Evolutionary conservation across 2,113 vertebrate species (phyloP).

Genomic region (Ctenodactylus gundi): DNA sequence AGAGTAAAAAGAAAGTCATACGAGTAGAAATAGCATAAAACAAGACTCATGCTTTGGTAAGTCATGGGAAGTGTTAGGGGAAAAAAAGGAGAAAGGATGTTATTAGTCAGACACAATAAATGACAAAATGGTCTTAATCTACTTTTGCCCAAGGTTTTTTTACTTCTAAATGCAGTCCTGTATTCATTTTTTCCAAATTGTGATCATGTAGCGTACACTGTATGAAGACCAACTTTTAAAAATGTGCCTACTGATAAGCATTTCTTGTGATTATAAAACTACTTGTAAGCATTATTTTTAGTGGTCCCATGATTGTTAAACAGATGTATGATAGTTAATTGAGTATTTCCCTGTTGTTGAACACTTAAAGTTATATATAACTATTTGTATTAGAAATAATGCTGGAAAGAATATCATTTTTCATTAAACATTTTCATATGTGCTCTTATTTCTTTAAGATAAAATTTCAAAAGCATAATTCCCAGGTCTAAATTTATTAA

Average conservation of each 20-base stretch:
- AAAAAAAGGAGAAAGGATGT: background rate
- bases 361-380: background rate
- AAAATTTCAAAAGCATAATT: background rate
- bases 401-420: background rate
- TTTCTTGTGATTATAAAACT: constrained; percentile 20
- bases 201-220: background rate
- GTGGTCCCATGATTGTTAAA: background rate
- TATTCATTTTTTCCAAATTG: constrained; percentile 6
- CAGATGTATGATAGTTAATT: background rate
- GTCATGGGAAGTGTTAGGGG: background rate
- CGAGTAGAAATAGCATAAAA: background rate
- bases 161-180: background rate
- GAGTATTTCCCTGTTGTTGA: constrained; percentile 35
- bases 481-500: constrained; percentile 3
- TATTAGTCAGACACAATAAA: background rate
- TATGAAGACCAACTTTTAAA: background rate
- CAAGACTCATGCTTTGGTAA: background rate
- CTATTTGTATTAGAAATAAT: constrained; percentile 4
- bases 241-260: background rate
- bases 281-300: constrained; percentile 3
- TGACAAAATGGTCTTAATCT: background rate
- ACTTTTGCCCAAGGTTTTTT: background rate
- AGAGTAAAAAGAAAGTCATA: background rate
- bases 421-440: background rate
- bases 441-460: background rate